Percentiles rank a stretch among this genome's conserved stretches.
phyloP scores from a whole-genome alignment of 2,888 invertebrate genomes.

The Linyphia triangularis region DNA sequence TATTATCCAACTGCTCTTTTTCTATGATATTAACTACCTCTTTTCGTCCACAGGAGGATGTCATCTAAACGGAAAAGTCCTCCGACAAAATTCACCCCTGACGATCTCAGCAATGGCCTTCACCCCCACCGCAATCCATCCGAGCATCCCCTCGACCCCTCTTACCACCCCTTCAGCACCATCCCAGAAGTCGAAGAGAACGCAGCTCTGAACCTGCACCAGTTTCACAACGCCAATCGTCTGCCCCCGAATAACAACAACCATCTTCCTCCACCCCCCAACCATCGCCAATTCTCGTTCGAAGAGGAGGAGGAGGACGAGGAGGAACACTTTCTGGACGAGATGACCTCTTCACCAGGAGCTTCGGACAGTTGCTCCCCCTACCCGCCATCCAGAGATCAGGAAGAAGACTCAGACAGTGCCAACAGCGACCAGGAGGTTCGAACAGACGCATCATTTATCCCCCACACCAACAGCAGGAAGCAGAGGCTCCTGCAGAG shows the following conservation, averaged over 20 bases:
- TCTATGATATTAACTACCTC: too few species aligned
- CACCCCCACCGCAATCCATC: slow-evolving; percentile 42
- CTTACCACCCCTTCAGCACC: slow-evolving; percentile 27
- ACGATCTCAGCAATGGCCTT: slow-evolving; percentile 71
- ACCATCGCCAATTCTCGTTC: slow-evolving; percentile 23
- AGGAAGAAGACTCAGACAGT: slow-evolving; percentile 59
- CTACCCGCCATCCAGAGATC: slow-evolving; percentile 33
- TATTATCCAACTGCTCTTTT: too few species aligned
- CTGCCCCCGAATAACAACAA: background rate
- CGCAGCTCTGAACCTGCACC: slow-evolving; percentile 35
- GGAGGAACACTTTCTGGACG: slow-evolving; percentile 62
- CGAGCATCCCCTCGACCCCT: slow-evolving; percentile 12
- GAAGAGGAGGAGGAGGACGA: slow-evolving; percentile 72
- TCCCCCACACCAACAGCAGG: slow-evolving; percentile 77
- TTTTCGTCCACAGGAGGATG: slow-evolving; percentile 62
- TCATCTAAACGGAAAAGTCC: slow-evolving; percentile 75
- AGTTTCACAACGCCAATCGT: background rate
- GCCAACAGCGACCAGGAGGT: slow-evolving; percentile 42
- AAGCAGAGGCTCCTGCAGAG: slow-evolving; percentile 79
- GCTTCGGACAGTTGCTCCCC: slow-evolving; percentile 66
- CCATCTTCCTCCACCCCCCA: background rate
- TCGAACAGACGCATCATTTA: slow-evolving; percentile 54
- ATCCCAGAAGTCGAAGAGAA: slow-evolving; percentile 69
- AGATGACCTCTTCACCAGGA: slow-evolving; percentile 67
- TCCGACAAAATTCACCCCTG: slow-evolving; percentile 72